A percentile compares a stretch with the other conserved stretches of the same genome.
phyloP scores from a whole-genome alignment of 53 echinoderm and acorn worm genomes.

The Arbacia lixula region DNA sequence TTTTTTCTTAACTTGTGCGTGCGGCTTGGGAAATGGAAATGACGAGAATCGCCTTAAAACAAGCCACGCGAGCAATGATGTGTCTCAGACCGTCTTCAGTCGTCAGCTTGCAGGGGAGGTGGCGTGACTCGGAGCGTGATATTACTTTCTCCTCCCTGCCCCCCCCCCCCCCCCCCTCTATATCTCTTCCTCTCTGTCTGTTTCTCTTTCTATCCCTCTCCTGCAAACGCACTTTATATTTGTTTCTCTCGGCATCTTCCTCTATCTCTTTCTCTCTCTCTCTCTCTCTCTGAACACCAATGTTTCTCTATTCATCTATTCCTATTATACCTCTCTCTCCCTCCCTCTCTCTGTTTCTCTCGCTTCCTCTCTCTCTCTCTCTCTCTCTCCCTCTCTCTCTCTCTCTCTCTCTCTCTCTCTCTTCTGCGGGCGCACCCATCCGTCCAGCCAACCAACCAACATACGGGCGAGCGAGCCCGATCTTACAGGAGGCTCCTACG shows the following conservation, averaged over 20 bases:
- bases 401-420: neutral
- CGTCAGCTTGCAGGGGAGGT: slow-evolving; percentile 9
- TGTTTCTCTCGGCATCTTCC: too few species aligned
- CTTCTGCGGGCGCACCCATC: slow-evolving; percentile 25
- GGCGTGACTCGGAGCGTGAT: slow-evolving; percentile 20
- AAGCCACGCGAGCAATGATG: slow-evolving; percentile 9
- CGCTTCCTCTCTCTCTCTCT: neutral
- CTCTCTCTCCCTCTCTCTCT: neutral
- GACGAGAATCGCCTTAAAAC: slow-evolving; percentile 16
- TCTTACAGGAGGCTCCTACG: too few species aligned
- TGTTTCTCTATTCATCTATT: too few species aligned
- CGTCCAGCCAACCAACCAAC: too few species aligned
- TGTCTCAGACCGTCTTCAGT: slow-evolving; percentile 3
- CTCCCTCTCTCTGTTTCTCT: neutral
- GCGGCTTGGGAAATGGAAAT: slow-evolving; percentile 9
- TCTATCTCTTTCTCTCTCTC: neutral
- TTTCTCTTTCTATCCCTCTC: neutral
- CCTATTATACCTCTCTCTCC: too few species aligned
- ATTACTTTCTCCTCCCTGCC: neutral
- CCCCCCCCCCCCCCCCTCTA: too few species aligned
- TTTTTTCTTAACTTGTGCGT: neutral
- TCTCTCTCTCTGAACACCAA: too few species aligned
- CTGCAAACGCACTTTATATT: slow-evolving; percentile 16
- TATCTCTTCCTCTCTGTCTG: too few species aligned
- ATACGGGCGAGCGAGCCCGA: too few species aligned